Evolutionary conservation across 2,113 vertebrate species (phyloP).

Genomic region (Poeciliopsis occidentalis): DNA sequence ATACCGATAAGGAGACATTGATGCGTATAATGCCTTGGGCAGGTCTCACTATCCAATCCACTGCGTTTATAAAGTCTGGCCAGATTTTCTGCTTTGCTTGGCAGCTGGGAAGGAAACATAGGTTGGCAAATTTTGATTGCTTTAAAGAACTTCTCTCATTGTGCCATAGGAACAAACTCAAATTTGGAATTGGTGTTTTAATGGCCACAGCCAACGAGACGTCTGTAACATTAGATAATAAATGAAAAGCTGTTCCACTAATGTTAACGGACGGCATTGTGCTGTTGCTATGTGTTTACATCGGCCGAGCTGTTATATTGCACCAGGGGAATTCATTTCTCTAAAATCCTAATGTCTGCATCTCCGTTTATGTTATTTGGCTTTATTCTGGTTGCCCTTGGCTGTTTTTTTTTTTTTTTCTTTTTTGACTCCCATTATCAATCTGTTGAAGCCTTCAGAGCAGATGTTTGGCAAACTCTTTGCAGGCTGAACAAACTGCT

Average conservation of each 20-base stretch:
- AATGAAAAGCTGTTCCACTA: background rate
- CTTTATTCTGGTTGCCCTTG: constrained; percentile 46
- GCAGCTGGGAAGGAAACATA: constrained; percentile 11
- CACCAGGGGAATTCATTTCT: constrained; percentile 18
- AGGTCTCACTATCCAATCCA: background rate
- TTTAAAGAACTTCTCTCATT: background rate
- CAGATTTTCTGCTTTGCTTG: constrained; percentile 6
- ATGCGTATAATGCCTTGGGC: too few species aligned
- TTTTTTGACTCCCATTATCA: constrained; percentile 37
- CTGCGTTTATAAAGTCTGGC: constrained; percentile 1
- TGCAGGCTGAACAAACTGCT: constrained; percentile 36
- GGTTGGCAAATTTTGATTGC: too few species aligned
- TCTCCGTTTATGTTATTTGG: constrained; percentile 21
- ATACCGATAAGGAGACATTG: too few species aligned
- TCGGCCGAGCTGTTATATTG: constrained; percentile 10
- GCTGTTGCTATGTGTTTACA: too few species aligned
- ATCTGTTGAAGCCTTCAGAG: constrained; percentile 37
- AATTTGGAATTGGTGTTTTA: background rate
- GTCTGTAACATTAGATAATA: background rate
- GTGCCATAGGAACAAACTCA: background rate
- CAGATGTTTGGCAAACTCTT: constrained; percentile 56
- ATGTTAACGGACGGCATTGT: background rate
- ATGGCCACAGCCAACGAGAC: background rate
- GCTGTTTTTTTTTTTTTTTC: constrained; percentile 17
- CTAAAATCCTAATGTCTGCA: constrained; percentile 50